Evolutionary conservation across 2,113 vertebrate genomes (phyloP), one percentile per base, ranked within the genome.

Genomic region (Pelodiscus sinensis): DNA sequence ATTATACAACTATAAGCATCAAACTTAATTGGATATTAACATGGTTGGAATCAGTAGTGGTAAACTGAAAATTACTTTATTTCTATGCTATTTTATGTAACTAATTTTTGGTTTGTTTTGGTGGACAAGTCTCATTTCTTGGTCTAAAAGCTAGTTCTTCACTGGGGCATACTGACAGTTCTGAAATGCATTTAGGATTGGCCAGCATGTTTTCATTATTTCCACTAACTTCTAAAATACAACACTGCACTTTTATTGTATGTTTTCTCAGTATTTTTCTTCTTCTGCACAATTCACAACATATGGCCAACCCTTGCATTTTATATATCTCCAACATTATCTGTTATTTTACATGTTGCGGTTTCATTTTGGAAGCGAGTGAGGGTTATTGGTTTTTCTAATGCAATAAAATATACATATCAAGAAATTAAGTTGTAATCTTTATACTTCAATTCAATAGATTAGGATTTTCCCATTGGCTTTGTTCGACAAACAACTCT

Each of bases 71-170:
- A 16, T 71, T 19, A 71, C 16, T 35, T 68, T 35, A 35, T 35
- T 9, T 35, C 31, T 13, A 35, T 82, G 79, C 1, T 35, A 7
- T 54, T 87, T 85, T 55, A 90, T 54, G 86, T 89, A 93, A 86
- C 86, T 14, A 0, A 87, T 8, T 56, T 25, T 22, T 84, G 73
- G 75, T 75, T 24, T 54, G 10, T 87, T 52, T 15, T 78, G 5
- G 58, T 21, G 1, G 8, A 89, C 56, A 79, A 92, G 18, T 71
- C 65, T 71, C 65, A 35, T 21, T 71, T 71, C 65, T 71, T 31
- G 35, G 65, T 71, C 65, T 35, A 88, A 86, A 92, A 94, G 14
- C 19, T 81, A 86, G 84, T n/a, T 58, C 27, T 38, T 57, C 35
- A 44, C 44, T 51, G 55, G 25, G 73, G 84, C 19, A 60, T 56